These are phyloP conservation scores for Plebejus anna DNA, from an alignment of 2,888 invertebrate genomes.

Conservation along the genomic window DNA sequence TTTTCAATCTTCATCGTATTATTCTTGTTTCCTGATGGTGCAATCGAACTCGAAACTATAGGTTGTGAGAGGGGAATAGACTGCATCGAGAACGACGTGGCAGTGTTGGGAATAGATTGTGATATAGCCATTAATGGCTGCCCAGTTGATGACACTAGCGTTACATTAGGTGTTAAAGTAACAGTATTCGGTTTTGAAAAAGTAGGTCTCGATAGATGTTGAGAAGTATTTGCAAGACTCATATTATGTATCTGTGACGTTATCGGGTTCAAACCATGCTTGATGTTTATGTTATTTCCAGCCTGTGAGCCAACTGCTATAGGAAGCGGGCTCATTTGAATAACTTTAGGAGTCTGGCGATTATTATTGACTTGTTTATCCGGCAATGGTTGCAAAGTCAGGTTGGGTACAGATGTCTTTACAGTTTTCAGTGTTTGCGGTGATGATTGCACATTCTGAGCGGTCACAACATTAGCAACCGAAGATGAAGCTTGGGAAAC, in stretches of 20 bases:
- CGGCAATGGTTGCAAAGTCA: conserved; percentile 71
- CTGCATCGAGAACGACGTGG: conserved; percentile 64
- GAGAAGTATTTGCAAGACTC: conserved; percentile 62
- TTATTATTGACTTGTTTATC: conserved; percentile 63
- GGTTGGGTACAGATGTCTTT: conserved; percentile 66
- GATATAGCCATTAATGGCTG: conserved; percentile 76
- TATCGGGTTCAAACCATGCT: conserved; percentile 70
- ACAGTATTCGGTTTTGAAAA: conserved; percentile 61
- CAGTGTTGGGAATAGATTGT: conserved; percentile 64
- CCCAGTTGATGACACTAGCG: conserved; percentile 68
- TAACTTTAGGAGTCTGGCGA: conserved; percentile 68
- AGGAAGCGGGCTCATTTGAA: conserved; percentile 64
- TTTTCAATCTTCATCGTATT: conserved; percentile 65
- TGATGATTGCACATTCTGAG: conserved; percentile 65
- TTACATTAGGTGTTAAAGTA: conserved; percentile 68
- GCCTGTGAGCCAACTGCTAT: conserved; percentile 58
- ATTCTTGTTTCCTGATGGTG: conserved; percentile 62
- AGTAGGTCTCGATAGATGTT: conserved; percentile 58
- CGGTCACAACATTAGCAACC: conserved; percentile 65
- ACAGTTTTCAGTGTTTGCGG: conserved; percentile 64
- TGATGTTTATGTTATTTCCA: conserved; percentile 57
- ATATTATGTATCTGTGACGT: conserved; percentile 73
- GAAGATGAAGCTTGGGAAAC: conserved; percentile 57
- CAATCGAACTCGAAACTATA: conserved; percentile 72
- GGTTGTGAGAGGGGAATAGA: conserved; percentile 72